Conservation (phyloP, 2,113 vertebrate genomes). For the Mungos mungo region DNA sequence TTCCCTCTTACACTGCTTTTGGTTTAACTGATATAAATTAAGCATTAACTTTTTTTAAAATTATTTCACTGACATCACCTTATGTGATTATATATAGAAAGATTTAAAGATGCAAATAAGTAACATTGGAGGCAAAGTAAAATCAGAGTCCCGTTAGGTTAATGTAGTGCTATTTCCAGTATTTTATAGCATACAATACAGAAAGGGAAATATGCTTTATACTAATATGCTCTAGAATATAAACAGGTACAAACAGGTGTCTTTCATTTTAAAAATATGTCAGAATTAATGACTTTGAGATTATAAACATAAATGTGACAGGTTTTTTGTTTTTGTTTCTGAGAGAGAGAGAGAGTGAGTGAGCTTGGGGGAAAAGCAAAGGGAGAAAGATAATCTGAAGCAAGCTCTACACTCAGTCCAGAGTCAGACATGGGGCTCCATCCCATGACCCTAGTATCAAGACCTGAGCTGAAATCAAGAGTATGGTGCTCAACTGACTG, state of each 20-base stretch:
- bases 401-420: no score
- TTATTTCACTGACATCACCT: not conserved
- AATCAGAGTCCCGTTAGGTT: not conserved
- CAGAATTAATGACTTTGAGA: not conserved
- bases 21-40: not conserved
- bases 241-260: not conserved
- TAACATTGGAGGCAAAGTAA: not conserved
- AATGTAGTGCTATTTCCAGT: not conserved
- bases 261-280: not conserved
- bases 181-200: not conserved
- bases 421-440: no score
- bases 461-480: no score
- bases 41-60: not conserved
- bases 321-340: no score
- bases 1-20: not conserved
- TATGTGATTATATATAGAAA: not conserved
- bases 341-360: no score
- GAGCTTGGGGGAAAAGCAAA: no score
- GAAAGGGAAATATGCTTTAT: not conserved
- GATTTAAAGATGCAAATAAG: not conserved
- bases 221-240: not conserved
- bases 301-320: not conserved
- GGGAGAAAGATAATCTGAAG: no score
- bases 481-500: no score
- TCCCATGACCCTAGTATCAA: no score